Base-by-base conservation (phyloP, 92 coral and sea anemone genomes). In the Ricordea florida region DNA sequence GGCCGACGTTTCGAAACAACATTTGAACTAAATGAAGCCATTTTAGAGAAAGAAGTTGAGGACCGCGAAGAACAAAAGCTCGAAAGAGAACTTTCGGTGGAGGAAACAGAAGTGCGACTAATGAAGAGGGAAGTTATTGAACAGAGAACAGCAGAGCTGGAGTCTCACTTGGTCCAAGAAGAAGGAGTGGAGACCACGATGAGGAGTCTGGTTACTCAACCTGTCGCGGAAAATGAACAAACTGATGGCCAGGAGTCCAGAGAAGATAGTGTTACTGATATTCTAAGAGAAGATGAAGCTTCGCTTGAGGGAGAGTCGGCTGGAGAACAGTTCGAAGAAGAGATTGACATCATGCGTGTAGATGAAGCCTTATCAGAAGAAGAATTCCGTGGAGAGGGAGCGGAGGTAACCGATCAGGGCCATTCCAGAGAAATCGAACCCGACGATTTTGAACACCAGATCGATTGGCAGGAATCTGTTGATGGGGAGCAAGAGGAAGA, bases 301-400 rank as follows among this genome's bases (percentile, higher is more conserved):
- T 72, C 78, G 17, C 77, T 70, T 38, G 77, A 70, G 16, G 41
- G 56, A 17, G 77, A 70, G 43, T 70, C 77, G 27, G 75, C 74
- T 4, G 76, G 47, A 17, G 87, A 86, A n/a, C 53, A 52, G 52
- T 87, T 87, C 69, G 83, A 87, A 47, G 90, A 91, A 38, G 90
- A 91, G 55, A 62, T 87, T 32, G 90, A 87, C 34, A 75, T 70
- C 2, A 69, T 72, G 67, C 69, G 70, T 47, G 69, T 72, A 43
- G 92, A 80, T 47, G 92, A 87, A 36, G 92, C 92, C 6, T 41
- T 81, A 24, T 72, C 92, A 44, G 92, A 87, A 40, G 69, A 68
- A 4, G 92, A 78, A 48, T 87, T 81, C 71, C 78, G 92, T 58
- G 77, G 79, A 4, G 87, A 87, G 46, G 59, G 59, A 44, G 52